Conservation (phyloP, 2,888 invertebrate species). For the Acanthacorydalis orientalis region DNA sequence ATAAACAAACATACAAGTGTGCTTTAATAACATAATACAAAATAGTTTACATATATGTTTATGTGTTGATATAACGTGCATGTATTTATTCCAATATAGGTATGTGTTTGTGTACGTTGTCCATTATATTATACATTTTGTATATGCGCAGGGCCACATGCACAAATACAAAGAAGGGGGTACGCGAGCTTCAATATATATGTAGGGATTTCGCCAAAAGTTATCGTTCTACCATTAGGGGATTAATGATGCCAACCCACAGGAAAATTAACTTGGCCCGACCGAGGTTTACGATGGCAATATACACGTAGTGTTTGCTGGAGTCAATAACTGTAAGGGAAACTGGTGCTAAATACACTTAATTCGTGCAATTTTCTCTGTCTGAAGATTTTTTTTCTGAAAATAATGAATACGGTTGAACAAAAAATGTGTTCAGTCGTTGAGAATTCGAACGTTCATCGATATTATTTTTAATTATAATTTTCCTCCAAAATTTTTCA, state of each 20-base stretch:
- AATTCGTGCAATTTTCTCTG: too few relatives aligned
- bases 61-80: background rate
- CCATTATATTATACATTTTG: background rate
- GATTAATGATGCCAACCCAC: conserved; percentile 31
- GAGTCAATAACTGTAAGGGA: background rate
- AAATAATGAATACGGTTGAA: too few relatives aligned
- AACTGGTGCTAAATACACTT: too few relatives aligned
- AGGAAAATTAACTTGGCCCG: conserved; percentile 15
- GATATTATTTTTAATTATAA: too few relatives aligned
- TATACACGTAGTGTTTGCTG: background rate
- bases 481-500: too few relatives aligned
- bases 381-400: too few relatives aligned
- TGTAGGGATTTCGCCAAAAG: background rate
- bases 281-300: background rate
- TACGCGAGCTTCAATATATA: too few relatives aligned
- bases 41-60: background rate
- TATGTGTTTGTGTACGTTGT: background rate
- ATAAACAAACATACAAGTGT: too few relatives aligned
- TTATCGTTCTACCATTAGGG: conserved; percentile 22
- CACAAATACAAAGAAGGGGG: background rate
- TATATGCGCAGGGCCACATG: background rate
- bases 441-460: too few relatives aligned
- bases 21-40: too few relatives aligned
- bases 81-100: background rate
- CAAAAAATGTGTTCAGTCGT: too few relatives aligned